Base-by-base conservation (phyloP, 2,113 vertebrate species). In the Pseudorectes ferrugineus region DNA sequence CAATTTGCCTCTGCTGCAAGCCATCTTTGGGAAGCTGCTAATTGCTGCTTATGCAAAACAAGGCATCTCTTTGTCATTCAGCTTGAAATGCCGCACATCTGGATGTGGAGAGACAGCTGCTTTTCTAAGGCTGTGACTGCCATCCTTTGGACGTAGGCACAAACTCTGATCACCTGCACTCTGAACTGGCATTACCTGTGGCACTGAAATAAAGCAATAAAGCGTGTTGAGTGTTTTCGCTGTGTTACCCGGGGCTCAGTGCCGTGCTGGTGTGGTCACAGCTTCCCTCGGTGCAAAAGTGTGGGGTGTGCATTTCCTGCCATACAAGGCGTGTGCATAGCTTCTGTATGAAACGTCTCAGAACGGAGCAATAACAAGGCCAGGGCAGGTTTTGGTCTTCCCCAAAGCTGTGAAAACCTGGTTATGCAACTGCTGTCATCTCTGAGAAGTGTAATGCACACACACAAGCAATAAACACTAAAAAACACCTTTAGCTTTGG, bases 251-350 rank as follows among this genome's bases (percentile, higher is more conserved):
- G 5, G 62, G 36, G 19, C 29, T 74, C 29, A 1, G 36, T 4
- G 51, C 61, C 4, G 1, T 15, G 52, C 51, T 48, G n/a, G 23
- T 48, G 70, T 19, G 68, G 31, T 38, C 23, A 10, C 68, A 49
- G 49, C 55, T 88, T 76, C 49, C 35, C 1, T 0, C 45, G 26
- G 51, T 21, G 46, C 45, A 26, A 18, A 25, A 6, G 10, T 3
- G 5, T 38, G 42, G 25, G 8, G 23, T 10, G n/a, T 29, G 26
- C 6, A 0, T 12, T 58, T 28, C 42, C 38, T 61, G 19, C 15
- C 38, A 28, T 22, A 4, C 8, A 3, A 4, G 4, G 25, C 8
- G 12, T 5, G 18, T 38, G 9, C 8, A 4, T 33, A 1, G 1
- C 28, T 91, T 82, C 31, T 48, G 20, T 2, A 9, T 52, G 46